Evolutionary conservation across 2,113 vertebrate genomes (phyloP).

Genomic region (Corythoichthys intestinalis): DNA sequence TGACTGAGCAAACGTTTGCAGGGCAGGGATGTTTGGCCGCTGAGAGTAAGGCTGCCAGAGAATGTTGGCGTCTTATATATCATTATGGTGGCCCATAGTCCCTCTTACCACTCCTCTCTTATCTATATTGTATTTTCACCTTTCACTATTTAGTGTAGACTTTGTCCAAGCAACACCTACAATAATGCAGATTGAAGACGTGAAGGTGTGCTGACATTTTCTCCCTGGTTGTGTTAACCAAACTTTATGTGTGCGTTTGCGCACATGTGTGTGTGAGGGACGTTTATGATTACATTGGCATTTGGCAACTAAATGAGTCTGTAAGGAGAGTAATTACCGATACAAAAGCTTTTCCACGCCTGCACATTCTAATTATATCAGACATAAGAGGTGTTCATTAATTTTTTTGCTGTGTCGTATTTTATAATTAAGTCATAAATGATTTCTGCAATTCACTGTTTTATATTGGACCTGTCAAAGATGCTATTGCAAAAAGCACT

Average conservation of each 20-base stretch:
- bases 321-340: background rate
- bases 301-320: background rate
- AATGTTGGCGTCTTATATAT: constrained; percentile 39
- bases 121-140: constrained; percentile 44
- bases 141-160: constrained; percentile 35
- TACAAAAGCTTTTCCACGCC: background rate
- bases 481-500: background rate
- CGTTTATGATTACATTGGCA: constrained; percentile 1
- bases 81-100: constrained; percentile 8
- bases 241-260: constrained; percentile 1
- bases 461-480: background rate
- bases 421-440: background rate
- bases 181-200: background rate
- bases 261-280: background rate
- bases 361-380: background rate
- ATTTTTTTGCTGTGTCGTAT: background rate
- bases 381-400: background rate
- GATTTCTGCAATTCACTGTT: background rate
- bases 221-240: constrained; percentile 12
- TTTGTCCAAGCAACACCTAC: constrained; percentile 33
- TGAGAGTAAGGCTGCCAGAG: constrained; percentile 17
- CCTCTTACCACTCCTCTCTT: constrained; percentile 42
- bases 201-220: constrained; percentile 4
- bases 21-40: constrained; percentile 19
- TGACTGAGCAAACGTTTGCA: constrained; percentile 13